Base-by-base conservation (phyloP, 2,113 vertebrate genomes). In the Chunga burmeisteri region DNA sequence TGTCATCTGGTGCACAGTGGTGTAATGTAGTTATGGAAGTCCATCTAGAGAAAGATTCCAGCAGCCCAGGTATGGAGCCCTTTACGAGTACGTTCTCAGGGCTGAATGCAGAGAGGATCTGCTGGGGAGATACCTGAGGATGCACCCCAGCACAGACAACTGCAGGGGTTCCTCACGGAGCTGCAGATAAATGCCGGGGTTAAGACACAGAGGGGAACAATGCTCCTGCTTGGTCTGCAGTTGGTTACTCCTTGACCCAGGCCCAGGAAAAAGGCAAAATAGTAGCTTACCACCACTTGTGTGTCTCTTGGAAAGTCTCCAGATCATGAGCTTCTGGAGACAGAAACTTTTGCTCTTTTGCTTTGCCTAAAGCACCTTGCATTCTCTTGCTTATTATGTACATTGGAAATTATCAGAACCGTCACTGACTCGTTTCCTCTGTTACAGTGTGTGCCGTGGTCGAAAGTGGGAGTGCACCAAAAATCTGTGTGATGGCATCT, bases 401-500 rank as follows among this genome's bases (percentile, higher is more conserved):
- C 19, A 5, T 17, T 63, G 38, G 34, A 42, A 83, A 63, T 44
- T 55, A 44, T 32, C 34, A 22, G 20, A 65, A 36, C 38, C n/a
- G 22, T 68, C 50, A 50, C 15, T 73, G 38, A 56, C 53, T 56
- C 32, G 6, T 90, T 90, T 62, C 65, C 34, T 72, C 29, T 83
- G 36, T 93, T 61, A n/a, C 92, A 99, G 99, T 22, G 91, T 99
- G 70, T 99, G 99, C 93, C 97, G 52, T 71, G 98, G 98, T 63
- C 98, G 99, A 92, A 99, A 98, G 95, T 99, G 99, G 99, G 98
- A 97, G 22, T 99, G 99, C 96, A 99, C 99, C 2, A 92, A 98
- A 44, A 98, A 96, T 1, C 62, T 95, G 5, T 99, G 99, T 86
- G 98, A 99, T 18, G 99, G 98, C 12, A 98, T 98, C 34, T 99